Conservation (phyloP, 2,888 invertebrate species). For the Melieria picta region DNA sequence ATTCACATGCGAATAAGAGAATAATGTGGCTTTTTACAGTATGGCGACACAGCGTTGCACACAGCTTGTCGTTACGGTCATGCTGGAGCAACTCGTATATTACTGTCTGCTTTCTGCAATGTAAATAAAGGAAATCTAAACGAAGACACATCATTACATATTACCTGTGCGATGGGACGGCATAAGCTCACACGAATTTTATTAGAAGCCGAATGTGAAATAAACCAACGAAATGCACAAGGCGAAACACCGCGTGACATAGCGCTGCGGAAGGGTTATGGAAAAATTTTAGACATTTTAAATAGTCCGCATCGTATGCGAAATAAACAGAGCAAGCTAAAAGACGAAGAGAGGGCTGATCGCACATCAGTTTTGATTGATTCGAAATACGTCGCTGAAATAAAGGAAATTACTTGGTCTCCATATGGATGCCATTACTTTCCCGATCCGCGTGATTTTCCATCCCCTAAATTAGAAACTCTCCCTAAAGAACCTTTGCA, state of each 20-base stretch:
- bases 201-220: constrained; percentile 85
- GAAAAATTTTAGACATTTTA: constrained; percentile 84
- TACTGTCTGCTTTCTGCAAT: constrained; percentile 88
- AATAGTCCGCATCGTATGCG: constrained; percentile 65
- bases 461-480: constrained; percentile 85
- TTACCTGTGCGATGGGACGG: constrained; percentile 92
- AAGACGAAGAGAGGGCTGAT: constrained; percentile 19
- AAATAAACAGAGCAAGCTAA: constrained; percentile 54
- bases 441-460: constrained; percentile 86
- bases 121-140: constrained; percentile 94
- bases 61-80: constrained; percentile 96
- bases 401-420: constrained; percentile 75
- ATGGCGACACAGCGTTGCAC: constrained; percentile 94
- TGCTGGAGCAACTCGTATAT: constrained; percentile 92
- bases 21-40: constrained; percentile 69
- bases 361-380: constrained; percentile 44
- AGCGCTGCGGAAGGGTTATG: constrained; percentile 84
- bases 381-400: constrained; percentile 29
- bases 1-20: not conserved
- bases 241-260: constrained; percentile 91
- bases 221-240: constrained; percentile 69
- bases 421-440: constrained; percentile 93
- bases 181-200: constrained; percentile 90
- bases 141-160: constrained; percentile 93
- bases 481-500: constrained; percentile 85